These are phyloP conservation scores for Patella ulyssiponensis DNA, from an alignment of 2,888 invertebrate genomes.

Conservation along the genomic window DNA sequence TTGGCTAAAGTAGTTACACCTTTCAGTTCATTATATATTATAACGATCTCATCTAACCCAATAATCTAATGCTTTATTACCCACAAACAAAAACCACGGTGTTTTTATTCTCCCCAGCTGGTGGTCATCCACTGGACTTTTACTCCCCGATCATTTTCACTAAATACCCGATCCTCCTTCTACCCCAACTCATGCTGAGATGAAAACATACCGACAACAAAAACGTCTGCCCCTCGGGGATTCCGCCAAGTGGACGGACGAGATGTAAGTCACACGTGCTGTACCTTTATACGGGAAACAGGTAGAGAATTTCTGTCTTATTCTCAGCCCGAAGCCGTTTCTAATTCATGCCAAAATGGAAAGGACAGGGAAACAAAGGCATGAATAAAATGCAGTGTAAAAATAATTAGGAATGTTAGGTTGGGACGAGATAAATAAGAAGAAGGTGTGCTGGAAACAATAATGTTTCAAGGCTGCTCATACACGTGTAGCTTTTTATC, in stretches of 20 bases:
- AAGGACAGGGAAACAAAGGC: no score
- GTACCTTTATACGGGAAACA: not conserved
- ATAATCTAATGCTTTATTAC: not conserved
- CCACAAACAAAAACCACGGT: not conserved
- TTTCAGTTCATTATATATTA: not conserved
- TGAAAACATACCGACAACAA: not conserved
- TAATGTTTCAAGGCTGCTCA: no score
- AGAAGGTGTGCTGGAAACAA: no score
- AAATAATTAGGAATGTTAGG: no score
- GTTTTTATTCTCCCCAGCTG: no score
- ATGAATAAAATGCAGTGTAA: no score
- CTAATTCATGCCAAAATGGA: no score
- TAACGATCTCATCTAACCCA: not conserved
- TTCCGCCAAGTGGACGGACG: not conserved
- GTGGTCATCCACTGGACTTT: no score
- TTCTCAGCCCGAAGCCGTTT: no score
- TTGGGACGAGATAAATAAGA: no score
- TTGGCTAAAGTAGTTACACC: not conserved
- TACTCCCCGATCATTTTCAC: not conserved
- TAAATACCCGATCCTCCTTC: conserved; percentile 1
- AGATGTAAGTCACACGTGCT: conserved; percentile 2
- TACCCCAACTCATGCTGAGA: not conserved
- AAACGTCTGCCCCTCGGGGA: not conserved
- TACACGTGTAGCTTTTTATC: conserved; percentile 3
- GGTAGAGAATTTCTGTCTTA: no score